Evolutionary conservation across 1,140 invertebrate genomes (phyloP).

Genomic region (Drosophila lowei): DNA sequence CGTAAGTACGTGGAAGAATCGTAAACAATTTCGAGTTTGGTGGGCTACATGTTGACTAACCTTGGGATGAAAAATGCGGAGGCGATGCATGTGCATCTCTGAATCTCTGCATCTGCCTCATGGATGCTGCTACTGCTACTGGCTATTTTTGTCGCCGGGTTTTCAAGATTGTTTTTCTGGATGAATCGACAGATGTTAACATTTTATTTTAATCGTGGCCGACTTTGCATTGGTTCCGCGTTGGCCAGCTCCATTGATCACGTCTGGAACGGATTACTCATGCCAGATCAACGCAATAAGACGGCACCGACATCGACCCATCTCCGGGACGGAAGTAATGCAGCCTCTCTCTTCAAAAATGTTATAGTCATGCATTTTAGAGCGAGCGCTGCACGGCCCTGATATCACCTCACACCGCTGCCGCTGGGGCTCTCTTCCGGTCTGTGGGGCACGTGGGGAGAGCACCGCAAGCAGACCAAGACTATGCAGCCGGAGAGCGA

Average conservation of each 20-base stretch:
- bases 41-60: constrained; percentile 20
- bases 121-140: no score
- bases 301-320: constrained; percentile 6
- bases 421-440: constrained; percentile 53
- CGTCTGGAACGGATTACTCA: constrained; percentile 31
- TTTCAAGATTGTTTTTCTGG: neutral
- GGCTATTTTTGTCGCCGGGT: no score
- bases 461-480: constrained; percentile 6
- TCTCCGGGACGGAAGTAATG: constrained; percentile 37
- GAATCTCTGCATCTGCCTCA: no score
- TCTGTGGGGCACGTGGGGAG: constrained; percentile 37
- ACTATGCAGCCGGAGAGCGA: neutral
- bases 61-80: neutral
- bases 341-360: constrained; percentile 15
- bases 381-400: constrained; percentile 4
- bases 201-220: constrained; percentile 3
- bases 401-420: neutral
- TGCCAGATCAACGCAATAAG: neutral
- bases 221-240: neutral
- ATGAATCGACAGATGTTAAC: neutral
- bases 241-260: constrained; percentile 19
- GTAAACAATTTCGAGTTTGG: neutral
- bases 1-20: constrained; percentile 35
- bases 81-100: no score
- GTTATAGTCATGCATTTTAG: constrained; percentile 41